These are phyloP conservation scores for Cyrtodaria siliqua DNA, from an alignment of 2,888 invertebrate genomes.

Conservation along the genomic window DNA sequence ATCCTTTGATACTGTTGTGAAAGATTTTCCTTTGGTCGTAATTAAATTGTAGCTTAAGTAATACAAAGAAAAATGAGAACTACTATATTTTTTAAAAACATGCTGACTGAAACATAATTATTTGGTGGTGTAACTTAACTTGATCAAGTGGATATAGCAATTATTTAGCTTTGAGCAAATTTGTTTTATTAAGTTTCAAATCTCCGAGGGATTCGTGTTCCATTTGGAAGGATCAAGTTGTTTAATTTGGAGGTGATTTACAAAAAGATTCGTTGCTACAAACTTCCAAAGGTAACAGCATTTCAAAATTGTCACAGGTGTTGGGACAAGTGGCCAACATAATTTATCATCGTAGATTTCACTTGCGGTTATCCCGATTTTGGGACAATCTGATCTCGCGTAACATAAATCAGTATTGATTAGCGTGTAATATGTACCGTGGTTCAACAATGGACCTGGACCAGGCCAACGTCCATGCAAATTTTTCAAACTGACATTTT, in stretches of 20 bases:
- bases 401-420: slow-evolving; percentile 33
- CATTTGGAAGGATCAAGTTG: slow-evolving; percentile 43
- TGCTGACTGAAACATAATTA: not conserved
- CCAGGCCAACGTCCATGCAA: slow-evolving; percentile 11
- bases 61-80: too few relatives aligned
- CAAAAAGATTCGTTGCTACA: slow-evolving; percentile 39
- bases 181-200: slow-evolving; percentile 38
- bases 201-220: slow-evolving; percentile 33
- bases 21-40: too few relatives aligned
- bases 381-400: slow-evolving; percentile 20
- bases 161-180: slow-evolving; percentile 46
- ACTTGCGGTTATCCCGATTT: not conserved
- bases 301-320: slow-evolving; percentile 16
- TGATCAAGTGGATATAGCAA: slow-evolving; percentile 32
- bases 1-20: too few relatives aligned
- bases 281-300: not conserved
- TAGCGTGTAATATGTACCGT: slow-evolving; percentile 7
- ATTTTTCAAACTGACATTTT: slow-evolving; percentile 42
- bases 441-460: not conserved
- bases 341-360: slow-evolving; percentile 18
- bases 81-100: too few relatives aligned
- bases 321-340: slow-evolving; percentile 3
- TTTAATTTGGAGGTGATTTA: slow-evolving; percentile 21
- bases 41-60: too few relatives aligned
- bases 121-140: slow-evolving; percentile 1